phyloP scores from a whole-genome alignment of 2,888 invertebrate genomes.

The Drosophila mulleri region DNA sequence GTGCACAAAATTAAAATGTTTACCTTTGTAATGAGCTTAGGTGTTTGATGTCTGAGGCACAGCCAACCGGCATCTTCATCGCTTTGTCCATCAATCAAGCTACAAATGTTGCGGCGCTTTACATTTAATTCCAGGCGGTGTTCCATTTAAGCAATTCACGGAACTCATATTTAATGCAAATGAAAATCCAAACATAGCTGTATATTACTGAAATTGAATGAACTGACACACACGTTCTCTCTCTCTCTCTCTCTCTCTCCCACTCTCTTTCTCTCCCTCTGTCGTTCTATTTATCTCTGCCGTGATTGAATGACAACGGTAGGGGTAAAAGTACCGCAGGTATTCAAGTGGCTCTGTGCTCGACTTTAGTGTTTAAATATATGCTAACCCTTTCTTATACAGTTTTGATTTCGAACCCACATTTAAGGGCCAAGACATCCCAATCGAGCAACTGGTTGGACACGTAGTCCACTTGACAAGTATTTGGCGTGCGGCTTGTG shows the following conservation, averaged over 20 bases:
- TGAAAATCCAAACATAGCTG: not conserved
- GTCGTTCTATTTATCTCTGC: not conserved
- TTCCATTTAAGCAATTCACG: not conserved
- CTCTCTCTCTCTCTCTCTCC: not conserved
- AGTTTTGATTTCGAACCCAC: not conserved
- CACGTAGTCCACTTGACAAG: constrained; percentile 19
- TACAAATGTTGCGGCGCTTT: not conserved
- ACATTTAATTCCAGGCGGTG: not conserved
- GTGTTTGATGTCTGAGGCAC: constrained; percentile 23
- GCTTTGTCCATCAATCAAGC: constrained; percentile 47
- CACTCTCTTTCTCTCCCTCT: not conserved
- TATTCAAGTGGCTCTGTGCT: not conserved
- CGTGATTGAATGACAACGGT: not conserved
- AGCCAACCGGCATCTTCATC: not conserved
- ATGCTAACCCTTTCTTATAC: not conserved
- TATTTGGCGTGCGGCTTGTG: constrained; percentile 3
- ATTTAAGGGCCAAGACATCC: constrained; percentile 4
- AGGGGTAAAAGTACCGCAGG: not conserved
- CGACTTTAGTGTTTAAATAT: not conserved
- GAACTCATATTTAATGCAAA: not conserved
- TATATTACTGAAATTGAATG: not conserved
- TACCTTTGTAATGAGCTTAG: constrained; percentile 52
- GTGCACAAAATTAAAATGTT: constrained; percentile 54
- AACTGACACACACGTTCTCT: not conserved
- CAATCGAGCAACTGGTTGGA: constrained; percentile 47